Evolutionary conservation across 2,888 invertebrate genomes (phyloP), one percentile per base, ranked within the genome.

Genomic region (Apamea monoglypha): DNA sequence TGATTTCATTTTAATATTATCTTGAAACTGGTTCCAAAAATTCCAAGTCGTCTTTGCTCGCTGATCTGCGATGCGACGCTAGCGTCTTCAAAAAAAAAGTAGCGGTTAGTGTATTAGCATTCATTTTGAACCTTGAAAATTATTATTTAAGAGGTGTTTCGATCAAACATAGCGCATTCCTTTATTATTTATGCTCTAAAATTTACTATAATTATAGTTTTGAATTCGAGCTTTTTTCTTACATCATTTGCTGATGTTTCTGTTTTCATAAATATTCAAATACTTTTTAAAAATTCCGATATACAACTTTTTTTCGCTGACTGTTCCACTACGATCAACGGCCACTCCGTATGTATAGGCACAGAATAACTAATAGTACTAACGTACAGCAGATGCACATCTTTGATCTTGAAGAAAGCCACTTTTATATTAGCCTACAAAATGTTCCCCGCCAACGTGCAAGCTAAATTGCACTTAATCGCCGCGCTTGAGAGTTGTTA

Each of bases 1-100:
- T 87, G 83, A 88, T 86, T 68, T 87, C 83, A 76, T 76, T 80
- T 76, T 63, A 70, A 74, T 82, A 74, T 82, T 68, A 64, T 74
- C 68, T 74, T 44, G n/a, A 71, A 87, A 87, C 88, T 80, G 86
- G 87, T 87, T 88, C 56, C n/a, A 10, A 47, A 16, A 16, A 36
- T 6, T n/a, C n/a, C 6, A 40, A 40, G 29, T 50, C 29, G n/a
- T 47, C 74, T 75, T 85, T 70, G 73, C 75, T 50, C 50, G 66
- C 29, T 59, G 1, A 44, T 16, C 47, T 47, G 47, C 18, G 0
- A 70, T 66, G n/a, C n/a, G 40, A 36, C 50, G 5, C 47, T 68
- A 44, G 69, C n/a, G 36, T 70, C 4, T 66, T 61, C 4, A 40
- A 67, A 66, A 44, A 18, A 61, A 40, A 36, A 25, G 5, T 47